Evolutionary conservation across 1,140 invertebrate species (phyloP).

Genomic region (Aethina tumida): DNA sequence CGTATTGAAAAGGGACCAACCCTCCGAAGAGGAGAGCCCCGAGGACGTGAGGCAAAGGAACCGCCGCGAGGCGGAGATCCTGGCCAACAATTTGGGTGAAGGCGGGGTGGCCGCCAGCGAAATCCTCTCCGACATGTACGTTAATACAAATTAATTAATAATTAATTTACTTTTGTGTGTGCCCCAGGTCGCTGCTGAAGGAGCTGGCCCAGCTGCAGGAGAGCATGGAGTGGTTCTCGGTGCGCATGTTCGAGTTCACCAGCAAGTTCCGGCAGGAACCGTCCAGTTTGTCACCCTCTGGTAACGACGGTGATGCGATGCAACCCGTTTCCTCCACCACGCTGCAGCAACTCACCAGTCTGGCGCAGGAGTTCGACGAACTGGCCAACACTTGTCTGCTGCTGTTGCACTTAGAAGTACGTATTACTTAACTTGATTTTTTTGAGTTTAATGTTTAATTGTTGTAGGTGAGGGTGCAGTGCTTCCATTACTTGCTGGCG

Average conservation of each 20-base stretch:
- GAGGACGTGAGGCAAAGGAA: conserved; percentile 73
- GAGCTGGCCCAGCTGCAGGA: conserved; percentile 84
- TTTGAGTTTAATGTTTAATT: not conserved
- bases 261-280: conserved; percentile 39
- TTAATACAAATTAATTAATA: not conserved
- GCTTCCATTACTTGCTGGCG: conserved; percentile 82
- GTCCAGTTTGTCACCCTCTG: conserved; percentile 31
- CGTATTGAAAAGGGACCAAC: conserved; percentile 40
- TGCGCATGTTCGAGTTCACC: conserved; percentile 42
- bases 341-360: conserved; percentile 44
- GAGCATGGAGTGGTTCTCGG: conserved; percentile 65
- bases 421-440: conserved; percentile 3
- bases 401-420: conserved; percentile 79
- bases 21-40: conserved; percentile 57
- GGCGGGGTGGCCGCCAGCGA: conserved; percentile 74
- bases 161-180: conserved; percentile 4
- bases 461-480: conserved; percentile 62
- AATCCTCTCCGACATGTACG: conserved; percentile 71
- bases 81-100: conserved; percentile 80
- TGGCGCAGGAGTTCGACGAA: conserved; percentile 77
- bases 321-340: conserved; percentile 32
- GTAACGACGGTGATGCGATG: conserved; percentile 24
- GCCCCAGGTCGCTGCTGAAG: conserved; percentile 50
- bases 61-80: conserved; percentile 81
- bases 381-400: conserved; percentile 83